Conservation (phyloP, 2,797 vertebrate species). For the Halcyon badia region DNA sequence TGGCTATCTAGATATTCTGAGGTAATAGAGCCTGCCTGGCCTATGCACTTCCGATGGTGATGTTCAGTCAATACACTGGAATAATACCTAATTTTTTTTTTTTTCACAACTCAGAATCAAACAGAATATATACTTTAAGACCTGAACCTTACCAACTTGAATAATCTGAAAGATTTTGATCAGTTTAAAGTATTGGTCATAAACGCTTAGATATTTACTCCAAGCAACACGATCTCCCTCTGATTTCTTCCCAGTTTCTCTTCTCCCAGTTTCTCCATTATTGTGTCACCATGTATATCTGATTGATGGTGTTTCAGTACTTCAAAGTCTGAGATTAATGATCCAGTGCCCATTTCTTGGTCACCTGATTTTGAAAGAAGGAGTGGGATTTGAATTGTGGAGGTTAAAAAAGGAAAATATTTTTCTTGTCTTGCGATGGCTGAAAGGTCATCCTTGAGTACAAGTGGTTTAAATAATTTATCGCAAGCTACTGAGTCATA, state of each 20-base stretch:
- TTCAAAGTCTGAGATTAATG: constrained; percentile 49
- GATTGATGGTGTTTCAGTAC: not conserved
- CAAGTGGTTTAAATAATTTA: constrained; percentile 77
- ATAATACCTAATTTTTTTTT: not conserved
- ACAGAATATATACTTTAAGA: not conserved
- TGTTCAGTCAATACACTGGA: not conserved
- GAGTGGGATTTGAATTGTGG: constrained; percentile 8
- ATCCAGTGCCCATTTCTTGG: not conserved
- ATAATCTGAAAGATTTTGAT: not conserved
- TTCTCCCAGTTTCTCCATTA: not conserved
- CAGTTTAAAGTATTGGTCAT: not conserved
- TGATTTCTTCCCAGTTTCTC: not conserved
- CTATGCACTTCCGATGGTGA: not conserved
- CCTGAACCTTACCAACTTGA: not conserved
- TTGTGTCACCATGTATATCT: not conserved
- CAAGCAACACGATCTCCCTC: not conserved
- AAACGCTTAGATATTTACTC: not conserved
- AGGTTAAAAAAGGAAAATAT: constrained; percentile 66
- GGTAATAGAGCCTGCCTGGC: not conserved
- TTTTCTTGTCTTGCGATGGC: constrained; percentile 59
- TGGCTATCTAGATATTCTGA: not conserved
- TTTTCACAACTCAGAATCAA: not conserved
- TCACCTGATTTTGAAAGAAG: constrained; percentile 21
- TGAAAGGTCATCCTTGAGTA: constrained; percentile 73
- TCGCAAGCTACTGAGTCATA: constrained; percentile 49